Conservation (phyloP, 1,140 invertebrate species). For the Oreohelix idahoensis region DNA sequence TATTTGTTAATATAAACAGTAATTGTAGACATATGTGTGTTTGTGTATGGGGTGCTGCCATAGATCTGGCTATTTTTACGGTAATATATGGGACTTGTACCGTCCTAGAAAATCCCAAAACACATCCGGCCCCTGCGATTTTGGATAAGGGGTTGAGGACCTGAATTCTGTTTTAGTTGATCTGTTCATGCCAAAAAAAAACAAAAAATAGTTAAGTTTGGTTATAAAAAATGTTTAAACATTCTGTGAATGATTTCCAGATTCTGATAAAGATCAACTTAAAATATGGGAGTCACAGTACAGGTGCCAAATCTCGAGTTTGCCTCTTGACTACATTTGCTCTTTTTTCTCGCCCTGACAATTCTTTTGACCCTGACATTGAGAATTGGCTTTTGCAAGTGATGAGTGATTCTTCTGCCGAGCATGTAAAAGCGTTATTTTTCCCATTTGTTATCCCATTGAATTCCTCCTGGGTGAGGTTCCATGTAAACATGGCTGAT, state of each 20-base stretch:
- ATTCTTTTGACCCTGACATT: not conserved
- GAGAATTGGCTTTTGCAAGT: not conserved
- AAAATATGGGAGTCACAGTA: not conserved
- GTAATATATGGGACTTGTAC: too few relatives aligned
- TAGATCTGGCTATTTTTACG: too few relatives aligned
- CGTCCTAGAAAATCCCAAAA: too few relatives aligned
- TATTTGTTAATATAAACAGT: too few relatives aligned
- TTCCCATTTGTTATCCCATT: not conserved
- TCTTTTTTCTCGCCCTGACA: not conserved
- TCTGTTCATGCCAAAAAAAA: too few relatives aligned
- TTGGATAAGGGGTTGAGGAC: too few relatives aligned
- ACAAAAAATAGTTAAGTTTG: too few relatives aligned
- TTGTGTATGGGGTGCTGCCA: too few relatives aligned
- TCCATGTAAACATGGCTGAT: not conserved
- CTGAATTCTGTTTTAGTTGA: too few relatives aligned
- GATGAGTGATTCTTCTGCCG: not conserved
- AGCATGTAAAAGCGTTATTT: not conserved
- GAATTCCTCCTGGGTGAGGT: not conserved
- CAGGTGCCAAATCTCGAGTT: not conserved
- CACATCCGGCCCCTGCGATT: too few relatives aligned
- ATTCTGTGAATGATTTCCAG: not conserved
- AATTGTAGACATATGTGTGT: too few relatives aligned
- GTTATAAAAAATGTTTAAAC: too few relatives aligned
- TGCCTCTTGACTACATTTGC: conserved; percentile 1
- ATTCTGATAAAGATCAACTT: not conserved